Percentiles rank a stretch among this genome's conserved stretches.
These are phyloP conservation scores for Mesoligia furuncula DNA, from an alignment of 2,888 invertebrate genomes.

Conservation along the genomic window DNA sequence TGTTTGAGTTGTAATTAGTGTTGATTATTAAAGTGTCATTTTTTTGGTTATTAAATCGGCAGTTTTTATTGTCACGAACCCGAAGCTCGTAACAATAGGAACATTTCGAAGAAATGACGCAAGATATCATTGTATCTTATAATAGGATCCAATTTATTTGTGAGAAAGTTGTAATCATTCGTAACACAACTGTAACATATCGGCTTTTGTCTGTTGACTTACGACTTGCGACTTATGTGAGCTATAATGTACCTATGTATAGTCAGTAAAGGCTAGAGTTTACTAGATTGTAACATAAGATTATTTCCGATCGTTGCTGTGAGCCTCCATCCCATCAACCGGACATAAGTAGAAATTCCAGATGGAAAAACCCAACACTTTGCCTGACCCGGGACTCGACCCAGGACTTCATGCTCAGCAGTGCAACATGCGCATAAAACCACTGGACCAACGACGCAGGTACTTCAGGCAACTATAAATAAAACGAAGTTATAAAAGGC, in stretches of 20 bases:
- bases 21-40: too few relatives aligned
- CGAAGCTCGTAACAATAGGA: too few relatives aligned
- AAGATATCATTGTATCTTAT: not conserved
- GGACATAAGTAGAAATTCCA: not conserved
- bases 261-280: not conserved
- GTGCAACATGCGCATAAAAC: not conserved
- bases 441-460: not conserved
- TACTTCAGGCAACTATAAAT: not conserved
- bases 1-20: too few relatives aligned
- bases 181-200: slow-evolving; percentile 15
- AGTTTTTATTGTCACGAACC: too few relatives aligned
- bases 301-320: too few relatives aligned
- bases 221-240: not conserved
- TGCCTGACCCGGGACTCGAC: not conserved
- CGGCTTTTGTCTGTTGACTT: slow-evolving; percentile 4
- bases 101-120: not conserved
- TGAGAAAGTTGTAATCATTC: slow-evolving; percentile 1
- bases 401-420: not conserved
- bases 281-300: not conserved
- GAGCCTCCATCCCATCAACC: not conserved
- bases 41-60: too few relatives aligned
- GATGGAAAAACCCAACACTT: not conserved
- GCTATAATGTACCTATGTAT: not conserved
- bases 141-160: not conserved
- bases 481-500: not conserved